A percentile compares a stretch with the other conserved stretches of the same genome.
Evolutionary conservation across 2,113 vertebrate species (phyloP).

Genomic region (Piaya cayana): DNA sequence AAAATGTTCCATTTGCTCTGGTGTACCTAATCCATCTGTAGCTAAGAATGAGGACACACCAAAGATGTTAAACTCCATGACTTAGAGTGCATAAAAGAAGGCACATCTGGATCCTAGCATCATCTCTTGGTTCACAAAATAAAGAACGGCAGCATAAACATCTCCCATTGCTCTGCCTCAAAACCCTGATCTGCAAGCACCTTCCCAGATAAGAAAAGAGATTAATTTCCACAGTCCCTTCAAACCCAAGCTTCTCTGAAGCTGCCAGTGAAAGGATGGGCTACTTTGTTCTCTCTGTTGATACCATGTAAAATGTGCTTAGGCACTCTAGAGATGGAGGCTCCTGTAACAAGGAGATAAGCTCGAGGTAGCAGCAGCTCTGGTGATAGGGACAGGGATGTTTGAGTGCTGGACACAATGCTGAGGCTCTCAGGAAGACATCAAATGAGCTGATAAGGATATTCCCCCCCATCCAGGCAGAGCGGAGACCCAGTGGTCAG

Average conservation of each 20-base stretch:
- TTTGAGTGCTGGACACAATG: constrained; percentile 41
- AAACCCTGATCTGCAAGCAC: background rate
- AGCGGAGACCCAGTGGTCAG: background rate
- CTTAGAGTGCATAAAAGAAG: background rate
- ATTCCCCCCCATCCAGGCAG: background rate
- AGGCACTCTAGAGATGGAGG: constrained; percentile 22
- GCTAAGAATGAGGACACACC: background rate
- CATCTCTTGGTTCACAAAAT: background rate
- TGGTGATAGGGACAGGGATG: constrained; percentile 22
- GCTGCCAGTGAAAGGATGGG: background rate
- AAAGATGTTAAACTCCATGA: background rate
- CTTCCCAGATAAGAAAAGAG: constrained; percentile 16
- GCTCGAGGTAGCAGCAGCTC: background rate
- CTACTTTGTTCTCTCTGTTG: constrained; percentile 45
- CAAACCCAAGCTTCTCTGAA: background rate
- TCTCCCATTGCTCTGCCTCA: constrained; percentile 3
- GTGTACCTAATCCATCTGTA: background rate
- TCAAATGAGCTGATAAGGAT: constrained; percentile 47
- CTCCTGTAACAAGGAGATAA: constrained; percentile 60
- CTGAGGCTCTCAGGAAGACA: constrained; percentile 41
- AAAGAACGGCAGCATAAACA: background rate
- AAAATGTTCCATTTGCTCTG: background rate
- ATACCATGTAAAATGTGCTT: constrained; percentile 52
- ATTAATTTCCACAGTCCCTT: background rate
- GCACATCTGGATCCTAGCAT: background rate